Percentiles rank a stretch among this genome's conserved stretches.
phyloP scores from a whole-genome alignment of 2,888 invertebrate species.

The Hylaea fasciaria region DNA sequence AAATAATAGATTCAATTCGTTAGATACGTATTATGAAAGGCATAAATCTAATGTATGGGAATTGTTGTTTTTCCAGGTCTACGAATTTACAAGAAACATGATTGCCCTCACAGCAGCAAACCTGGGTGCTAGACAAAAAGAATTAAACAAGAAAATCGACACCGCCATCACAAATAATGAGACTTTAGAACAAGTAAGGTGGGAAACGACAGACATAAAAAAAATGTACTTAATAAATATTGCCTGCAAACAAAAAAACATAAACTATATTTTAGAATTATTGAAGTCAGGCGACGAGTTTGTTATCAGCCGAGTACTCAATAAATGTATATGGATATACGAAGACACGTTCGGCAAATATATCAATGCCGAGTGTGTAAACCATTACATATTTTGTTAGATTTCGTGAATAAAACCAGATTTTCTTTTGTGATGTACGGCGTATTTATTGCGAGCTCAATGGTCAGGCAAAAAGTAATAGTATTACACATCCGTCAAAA shows the following conservation, averaged over 20 bases:
- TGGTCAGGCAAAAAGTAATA: too few relatives aligned
- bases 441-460: too few relatives aligned
- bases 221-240: constrained; percentile 61
- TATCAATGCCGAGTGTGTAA: constrained; percentile 59
- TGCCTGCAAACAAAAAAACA: constrained; percentile 59
- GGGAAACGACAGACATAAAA: too few relatives aligned
- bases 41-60: not conserved
- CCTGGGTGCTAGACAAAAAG: constrained; percentile 53
- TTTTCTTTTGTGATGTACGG: too few relatives aligned
- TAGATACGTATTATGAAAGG: too few relatives aligned
- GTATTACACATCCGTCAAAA: too few relatives aligned
- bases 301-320: constrained; percentile 58
- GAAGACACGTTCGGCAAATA: constrained; percentile 50
- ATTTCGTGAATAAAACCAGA: too few relatives aligned
- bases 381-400: constrained; percentile 58
- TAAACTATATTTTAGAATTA: constrained; percentile 59
- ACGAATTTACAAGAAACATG: not conserved
- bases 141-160: constrained; percentile 53
- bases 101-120: constrained; percentile 16
- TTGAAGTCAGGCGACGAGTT: constrained; percentile 64
- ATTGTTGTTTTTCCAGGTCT: not conserved
- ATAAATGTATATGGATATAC: constrained; percentile 62
- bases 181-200: too few relatives aligned
- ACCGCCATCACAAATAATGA: constrained; percentile 38
- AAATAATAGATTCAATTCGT: too few relatives aligned